Percentiles rank a stretch among this genome's conserved stretches.
Evolutionary conservation across 2,888 invertebrate genomes (phyloP).

Genomic region (Rutpela maculata): DNA sequence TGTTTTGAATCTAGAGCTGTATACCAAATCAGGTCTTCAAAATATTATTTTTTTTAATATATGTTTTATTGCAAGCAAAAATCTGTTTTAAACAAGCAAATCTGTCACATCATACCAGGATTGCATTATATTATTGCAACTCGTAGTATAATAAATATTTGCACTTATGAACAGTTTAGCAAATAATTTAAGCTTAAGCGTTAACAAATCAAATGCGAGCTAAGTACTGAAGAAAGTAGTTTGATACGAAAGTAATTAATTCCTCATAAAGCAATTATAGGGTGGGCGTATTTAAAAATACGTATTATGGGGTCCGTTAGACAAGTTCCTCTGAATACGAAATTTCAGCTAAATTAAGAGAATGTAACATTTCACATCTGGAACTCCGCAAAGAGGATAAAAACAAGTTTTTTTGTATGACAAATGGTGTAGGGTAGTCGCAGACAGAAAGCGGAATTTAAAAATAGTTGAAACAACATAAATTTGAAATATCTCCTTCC

Average conservation of each 20-base stretch:
- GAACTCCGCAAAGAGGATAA: conserved; percentile 60
- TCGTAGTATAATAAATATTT: too few species aligned
- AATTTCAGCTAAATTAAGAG: conserved; percentile 66
- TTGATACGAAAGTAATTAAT: neutral
- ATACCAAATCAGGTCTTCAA: too few species aligned
- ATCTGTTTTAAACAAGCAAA: too few species aligned
- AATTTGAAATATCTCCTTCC: conserved; percentile 59
- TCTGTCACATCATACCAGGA: too few species aligned
- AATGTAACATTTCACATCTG: conserved; percentile 68
- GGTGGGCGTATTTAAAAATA: conserved; percentile 9
- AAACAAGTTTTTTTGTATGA: conserved; percentile 64
- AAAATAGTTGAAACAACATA: conserved; percentile 66
- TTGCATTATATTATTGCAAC: too few species aligned
- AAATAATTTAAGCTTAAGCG: too few species aligned
- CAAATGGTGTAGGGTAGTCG: conserved; percentile 65
- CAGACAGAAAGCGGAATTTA: conserved; percentile 63
- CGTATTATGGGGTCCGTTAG: conserved; percentile 4
- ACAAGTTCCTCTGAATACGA: neutral
- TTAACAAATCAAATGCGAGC: too few species aligned
- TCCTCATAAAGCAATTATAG: neutral
- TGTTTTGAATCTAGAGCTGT: too few species aligned
- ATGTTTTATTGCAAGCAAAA: too few species aligned
- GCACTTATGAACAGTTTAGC: too few species aligned
- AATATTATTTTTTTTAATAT: too few species aligned
- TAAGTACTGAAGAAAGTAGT: too few species aligned